Evolutionary conservation across 2,113 vertebrate genomes (phyloP).

Genomic region (Menura novaehollandiae): DNA sequence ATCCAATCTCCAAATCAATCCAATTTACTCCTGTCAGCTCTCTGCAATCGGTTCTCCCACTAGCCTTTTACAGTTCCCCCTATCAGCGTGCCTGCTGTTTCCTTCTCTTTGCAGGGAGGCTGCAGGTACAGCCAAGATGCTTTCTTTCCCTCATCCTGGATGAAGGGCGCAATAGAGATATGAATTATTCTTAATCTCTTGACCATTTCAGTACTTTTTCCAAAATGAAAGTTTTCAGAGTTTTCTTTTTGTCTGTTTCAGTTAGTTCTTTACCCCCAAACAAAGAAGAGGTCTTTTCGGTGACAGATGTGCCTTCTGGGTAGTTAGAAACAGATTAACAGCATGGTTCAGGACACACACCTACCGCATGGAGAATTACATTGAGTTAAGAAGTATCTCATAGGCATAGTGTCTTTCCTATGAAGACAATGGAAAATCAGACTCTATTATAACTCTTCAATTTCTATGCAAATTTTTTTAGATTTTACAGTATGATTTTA

Average conservation of each 20-base stretch:
- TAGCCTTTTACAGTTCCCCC: neutral
- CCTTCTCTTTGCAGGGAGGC: neutral
- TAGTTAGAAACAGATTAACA: neutral
- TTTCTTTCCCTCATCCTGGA: neutral
- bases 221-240: neutral
- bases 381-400: neutral
- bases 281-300: neutral
- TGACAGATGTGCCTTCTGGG: neutral
- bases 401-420: neutral
- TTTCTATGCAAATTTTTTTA: neutral
- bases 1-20: neutral
- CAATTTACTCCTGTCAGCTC: neutral
- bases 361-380: neutral
- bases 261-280: neutral
- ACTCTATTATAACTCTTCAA: neutral
- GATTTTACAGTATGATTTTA: neutral
- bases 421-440: neutral
- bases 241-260: neutral
- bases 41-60: neutral
- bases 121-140: neutral
- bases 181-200: neutral
- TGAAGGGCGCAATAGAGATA: rapidly evolving
- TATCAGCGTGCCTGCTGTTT: neutral
- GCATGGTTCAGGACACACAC: neutral
- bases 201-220: neutral